These are phyloP conservation scores for Psophia crepitans DNA, from an alignment of 2,113 vertebrate genomes.

Conservation along the genomic window DNA sequence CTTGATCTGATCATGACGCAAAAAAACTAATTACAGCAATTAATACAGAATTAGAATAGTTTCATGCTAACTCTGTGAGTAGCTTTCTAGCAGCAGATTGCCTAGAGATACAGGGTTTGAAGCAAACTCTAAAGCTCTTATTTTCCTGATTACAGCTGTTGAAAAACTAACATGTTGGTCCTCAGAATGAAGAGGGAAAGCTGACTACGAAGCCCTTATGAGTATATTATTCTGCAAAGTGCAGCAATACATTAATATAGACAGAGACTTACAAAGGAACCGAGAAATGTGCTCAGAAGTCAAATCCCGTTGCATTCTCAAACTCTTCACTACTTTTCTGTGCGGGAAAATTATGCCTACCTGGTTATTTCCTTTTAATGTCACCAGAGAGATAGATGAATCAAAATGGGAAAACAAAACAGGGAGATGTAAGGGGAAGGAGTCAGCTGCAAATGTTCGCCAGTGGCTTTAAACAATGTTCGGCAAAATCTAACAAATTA, in stretches of 20 bases:
- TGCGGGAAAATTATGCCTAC: conserved; percentile 20
- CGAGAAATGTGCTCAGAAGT: conserved; percentile 38
- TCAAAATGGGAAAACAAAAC: neutral
- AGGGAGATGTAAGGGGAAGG: neutral
- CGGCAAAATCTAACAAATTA: neutral
- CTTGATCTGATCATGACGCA: conserved; percentile 68
- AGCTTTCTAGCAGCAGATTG: conserved; percentile 68
- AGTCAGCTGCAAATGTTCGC: conserved; percentile 4
- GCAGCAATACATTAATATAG: conserved; percentile 56
- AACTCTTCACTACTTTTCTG: neutral
- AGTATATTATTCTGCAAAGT: conserved; percentile 57
- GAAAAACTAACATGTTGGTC: conserved; percentile 68
- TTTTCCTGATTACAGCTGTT: conserved; percentile 68
- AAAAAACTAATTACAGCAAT: conserved; percentile 69
- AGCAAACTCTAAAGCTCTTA: conserved; percentile 64
- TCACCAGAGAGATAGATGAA: neutral
- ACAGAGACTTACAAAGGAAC: conserved; percentile 31
- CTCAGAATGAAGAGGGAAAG: conserved; percentile 62
- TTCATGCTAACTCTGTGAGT: conserved; percentile 64
- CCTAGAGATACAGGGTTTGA: conserved; percentile 62
- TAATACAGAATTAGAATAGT: conserved; percentile 70
- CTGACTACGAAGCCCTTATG: conserved; percentile 52
- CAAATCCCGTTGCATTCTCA: neutral
- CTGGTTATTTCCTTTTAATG: conserved; percentile 22
- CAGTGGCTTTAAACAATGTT: neutral